Evolutionary conservation across 2,888 invertebrate genomes (phyloP).

Genomic region (Pycnomerus fuliginosus): DNA sequence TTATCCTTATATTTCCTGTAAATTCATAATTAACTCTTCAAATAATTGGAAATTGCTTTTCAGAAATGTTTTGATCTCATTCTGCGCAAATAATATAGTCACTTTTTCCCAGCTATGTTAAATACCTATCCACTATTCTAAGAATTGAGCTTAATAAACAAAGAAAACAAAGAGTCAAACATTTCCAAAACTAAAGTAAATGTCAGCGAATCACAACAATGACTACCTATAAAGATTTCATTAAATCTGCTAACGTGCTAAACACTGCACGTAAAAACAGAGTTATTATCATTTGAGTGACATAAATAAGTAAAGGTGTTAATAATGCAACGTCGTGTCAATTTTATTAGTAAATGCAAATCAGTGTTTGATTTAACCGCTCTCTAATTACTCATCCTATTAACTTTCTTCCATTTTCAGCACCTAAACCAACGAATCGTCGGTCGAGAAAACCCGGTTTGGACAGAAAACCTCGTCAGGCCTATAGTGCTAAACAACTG

Average conservation of each 20-base stretch:
- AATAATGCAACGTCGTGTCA: constrained; percentile 20
- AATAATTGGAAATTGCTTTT: too few relatives aligned
- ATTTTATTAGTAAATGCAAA: constrained; percentile 23
- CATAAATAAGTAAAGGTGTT: constrained; percentile 25
- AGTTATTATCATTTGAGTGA: constrained; percentile 20
- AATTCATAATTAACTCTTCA: too few relatives aligned
- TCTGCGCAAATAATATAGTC: too few relatives aligned
- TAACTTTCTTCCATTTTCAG: constrained; percentile 54
- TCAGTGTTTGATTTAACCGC: constrained; percentile 1
- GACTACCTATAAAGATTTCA: constrained; percentile 6
- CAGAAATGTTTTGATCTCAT: too few relatives aligned
- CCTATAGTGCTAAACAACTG: constrained; percentile 92
- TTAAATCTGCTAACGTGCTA: constrained; percentile 14
- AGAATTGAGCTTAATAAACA: too few relatives aligned
- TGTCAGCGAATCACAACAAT: background rate
- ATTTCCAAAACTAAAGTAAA: background rate
- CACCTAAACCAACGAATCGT: constrained; percentile 76
- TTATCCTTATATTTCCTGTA: too few relatives aligned
- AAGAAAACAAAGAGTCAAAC: too few relatives aligned
- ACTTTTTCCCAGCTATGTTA: too few relatives aligned
- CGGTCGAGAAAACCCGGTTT: constrained; percentile 83
- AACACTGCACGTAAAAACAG: constrained; percentile 19
- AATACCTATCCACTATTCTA: too few relatives aligned
- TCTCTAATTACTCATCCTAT: background rate
- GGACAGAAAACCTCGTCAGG: constrained; percentile 93